These are phyloP conservation scores for Myripristis murdjan DNA, from an alignment of 2,797 vertebrate genomes.

Conservation along the genomic window DNA sequence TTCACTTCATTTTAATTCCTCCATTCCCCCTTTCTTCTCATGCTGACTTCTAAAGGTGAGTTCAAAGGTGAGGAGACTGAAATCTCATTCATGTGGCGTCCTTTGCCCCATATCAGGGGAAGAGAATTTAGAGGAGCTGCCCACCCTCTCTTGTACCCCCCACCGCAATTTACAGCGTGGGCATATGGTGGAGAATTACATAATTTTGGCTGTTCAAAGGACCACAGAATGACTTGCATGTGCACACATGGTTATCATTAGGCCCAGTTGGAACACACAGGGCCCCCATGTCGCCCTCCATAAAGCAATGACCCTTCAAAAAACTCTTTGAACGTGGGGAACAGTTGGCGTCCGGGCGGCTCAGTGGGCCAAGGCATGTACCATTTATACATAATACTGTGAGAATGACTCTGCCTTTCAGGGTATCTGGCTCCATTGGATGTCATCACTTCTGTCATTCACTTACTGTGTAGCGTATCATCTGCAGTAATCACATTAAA, in stretches of 20 bases:
- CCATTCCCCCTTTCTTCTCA: background rate
- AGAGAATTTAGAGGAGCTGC: background rate
- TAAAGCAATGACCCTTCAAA: slow-evolving; percentile 48
- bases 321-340: slow-evolving; percentile 31
- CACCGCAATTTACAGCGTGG: slow-evolving; percentile 9
- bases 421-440: too few relatives aligned
- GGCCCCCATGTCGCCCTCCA: slow-evolving; percentile 27
- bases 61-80: slow-evolving; percentile 10
- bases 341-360: slow-evolving; percentile 20
- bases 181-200: slow-evolving; percentile 5
- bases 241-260: slow-evolving; percentile 47
- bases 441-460: too few relatives aligned
- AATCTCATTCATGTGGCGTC: slow-evolving; percentile 13
- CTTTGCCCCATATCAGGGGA: background rate
- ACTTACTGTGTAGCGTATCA: background rate
- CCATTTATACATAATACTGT: background rate
- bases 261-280: slow-evolving; percentile 18
- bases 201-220: slow-evolving; percentile 29
- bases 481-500: too few relatives aligned
- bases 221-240: slow-evolving; percentile 16
- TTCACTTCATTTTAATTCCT: slow-evolving; percentile 29
- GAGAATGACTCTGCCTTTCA: background rate
- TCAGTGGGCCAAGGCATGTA: background rate
- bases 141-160: background rate
- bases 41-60: background rate